These are phyloP conservation scores for Lasioglossum figueresi DNA, from an alignment of 2,888 invertebrate genomes.

Conservation along the genomic window DNA sequence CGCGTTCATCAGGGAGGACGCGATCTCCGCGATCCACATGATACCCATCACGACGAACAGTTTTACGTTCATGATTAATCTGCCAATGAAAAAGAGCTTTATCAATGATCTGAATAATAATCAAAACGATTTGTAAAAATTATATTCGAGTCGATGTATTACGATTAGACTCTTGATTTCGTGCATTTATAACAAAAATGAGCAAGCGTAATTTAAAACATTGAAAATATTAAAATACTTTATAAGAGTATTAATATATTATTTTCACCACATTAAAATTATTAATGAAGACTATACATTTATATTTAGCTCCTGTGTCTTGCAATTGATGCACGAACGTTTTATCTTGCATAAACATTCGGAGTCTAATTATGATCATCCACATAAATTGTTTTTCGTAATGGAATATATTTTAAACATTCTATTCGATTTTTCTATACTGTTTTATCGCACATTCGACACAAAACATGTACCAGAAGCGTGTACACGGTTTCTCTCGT, in stretches of 20 bases:
- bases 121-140: not conserved
- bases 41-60: constrained; percentile 92
- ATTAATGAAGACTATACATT: too few relatives aligned
- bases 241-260: too few relatives aligned
- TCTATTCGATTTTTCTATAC: not conserved
- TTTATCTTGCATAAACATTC: too few relatives aligned
- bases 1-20: constrained; percentile 56
- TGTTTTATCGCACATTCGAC: not conserved
- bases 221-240: too few relatives aligned
- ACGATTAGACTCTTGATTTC: too few relatives aligned
- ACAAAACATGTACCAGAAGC: not conserved
- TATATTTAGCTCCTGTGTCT: too few relatives aligned
- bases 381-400: too few relatives aligned
- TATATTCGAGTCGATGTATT: not conserved
- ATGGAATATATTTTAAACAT: not conserved
- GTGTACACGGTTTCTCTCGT: not conserved
- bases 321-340: too few relatives aligned
- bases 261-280: too few relatives aligned
- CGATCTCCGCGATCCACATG: constrained; percentile 87
- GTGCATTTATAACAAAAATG: too few relatives aligned
- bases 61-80: constrained; percentile 89
- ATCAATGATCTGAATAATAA: not conserved
- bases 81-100: constrained; percentile 71
- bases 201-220: too few relatives aligned
- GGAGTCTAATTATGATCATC: too few relatives aligned